Evolutionary conservation across 2,797 vertebrate genomes (phyloP).

Genomic region (Amphiprion clarkii): DNA sequence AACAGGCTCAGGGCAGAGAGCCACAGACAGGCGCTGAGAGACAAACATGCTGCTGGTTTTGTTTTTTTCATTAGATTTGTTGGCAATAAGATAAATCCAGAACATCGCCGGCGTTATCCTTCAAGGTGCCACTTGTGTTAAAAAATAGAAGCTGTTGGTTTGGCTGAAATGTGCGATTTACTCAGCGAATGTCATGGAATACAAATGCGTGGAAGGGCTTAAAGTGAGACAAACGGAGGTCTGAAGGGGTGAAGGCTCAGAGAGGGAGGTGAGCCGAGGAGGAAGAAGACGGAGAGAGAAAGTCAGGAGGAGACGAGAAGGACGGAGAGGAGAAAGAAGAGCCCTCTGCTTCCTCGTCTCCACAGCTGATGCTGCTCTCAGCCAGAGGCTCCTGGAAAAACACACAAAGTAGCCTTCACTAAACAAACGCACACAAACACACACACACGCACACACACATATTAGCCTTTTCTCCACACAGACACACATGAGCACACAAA

Average conservation of each 20-base stretch:
- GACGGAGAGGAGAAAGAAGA: slow-evolving; percentile 40
- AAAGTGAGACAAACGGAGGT: slow-evolving; percentile 21
- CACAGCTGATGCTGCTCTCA: slow-evolving; percentile 71
- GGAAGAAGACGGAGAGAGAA: slow-evolving; percentile 23
- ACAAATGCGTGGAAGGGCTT: slow-evolving; percentile 17
- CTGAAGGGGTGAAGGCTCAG: slow-evolving; percentile 20
- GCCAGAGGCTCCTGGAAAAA: slow-evolving; percentile 69
- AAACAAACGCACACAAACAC: slow-evolving; percentile 38
- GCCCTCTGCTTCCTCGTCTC: slow-evolving; percentile 30
- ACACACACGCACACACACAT: slow-evolving; percentile 25
- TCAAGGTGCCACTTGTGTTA: neutral
- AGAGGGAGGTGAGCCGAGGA: slow-evolving; percentile 15
- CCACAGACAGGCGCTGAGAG: neutral
- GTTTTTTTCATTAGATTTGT: slow-evolving; percentile 11
- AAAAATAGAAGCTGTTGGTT: slow-evolving; percentile 27
- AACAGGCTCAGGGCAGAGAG: neutral
- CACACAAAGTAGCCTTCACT: slow-evolving; percentile 53
- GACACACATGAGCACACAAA: slow-evolving; percentile 62
- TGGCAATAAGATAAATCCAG: slow-evolving; percentile 26
- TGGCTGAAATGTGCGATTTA: slow-evolving; percentile 13
- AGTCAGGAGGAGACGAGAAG: slow-evolving; percentile 24
- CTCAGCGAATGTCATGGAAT: slow-evolving; percentile 20
- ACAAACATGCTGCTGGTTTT: neutral
- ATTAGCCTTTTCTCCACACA: slow-evolving; percentile 55
- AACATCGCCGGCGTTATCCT: neutral